Percentiles rank a stretch among this genome's conserved stretches.
These are phyloP conservation scores for Gonioctena quinquepunctata DNA, from an alignment of 1,140 invertebrate genomes.

Conservation along the genomic window DNA sequence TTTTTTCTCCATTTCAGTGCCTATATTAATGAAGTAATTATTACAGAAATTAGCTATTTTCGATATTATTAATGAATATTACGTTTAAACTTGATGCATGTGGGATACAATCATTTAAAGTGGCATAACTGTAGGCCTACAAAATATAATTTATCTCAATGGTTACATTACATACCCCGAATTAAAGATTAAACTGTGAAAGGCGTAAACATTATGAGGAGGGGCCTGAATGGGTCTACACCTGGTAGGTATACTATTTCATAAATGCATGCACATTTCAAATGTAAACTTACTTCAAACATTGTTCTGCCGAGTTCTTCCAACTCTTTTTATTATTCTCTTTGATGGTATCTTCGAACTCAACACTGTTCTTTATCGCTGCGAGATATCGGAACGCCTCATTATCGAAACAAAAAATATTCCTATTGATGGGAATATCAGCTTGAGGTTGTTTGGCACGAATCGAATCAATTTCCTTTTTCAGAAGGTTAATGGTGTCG, in stretches of 20 bases:
- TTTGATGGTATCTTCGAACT: conserved; percentile 27
- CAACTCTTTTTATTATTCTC: conserved; percentile 38
- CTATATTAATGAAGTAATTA: no score
- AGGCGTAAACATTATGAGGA: no score
- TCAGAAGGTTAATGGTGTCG: conserved; percentile 31
- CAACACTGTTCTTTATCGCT: conserved; percentile 32
- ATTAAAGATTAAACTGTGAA: not conserved
- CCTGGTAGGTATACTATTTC: no score
- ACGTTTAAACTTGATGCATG: no score
- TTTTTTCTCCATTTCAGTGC: no score
- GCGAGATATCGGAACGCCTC: conserved; percentile 45
- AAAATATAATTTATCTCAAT: not conserved
- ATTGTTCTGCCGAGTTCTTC: conserved; percentile 38
- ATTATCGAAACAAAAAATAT: conserved; percentile 50
- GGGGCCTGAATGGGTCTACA: no score
- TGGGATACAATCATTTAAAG: no score
- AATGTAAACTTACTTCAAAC: conserved; percentile 37
- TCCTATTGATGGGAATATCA: conserved; percentile 30
- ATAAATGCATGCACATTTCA: no score
- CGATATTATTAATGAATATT: no score
- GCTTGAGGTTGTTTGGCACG: conserved; percentile 26
- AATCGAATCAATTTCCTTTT: conserved; percentile 31
- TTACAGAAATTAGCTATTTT: no score
- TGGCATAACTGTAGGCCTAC: not conserved
- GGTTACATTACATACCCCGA: not conserved